Evolutionary conservation across 2,888 invertebrate species (phyloP).

Genomic region (Orchesellides sinensis): DNA sequence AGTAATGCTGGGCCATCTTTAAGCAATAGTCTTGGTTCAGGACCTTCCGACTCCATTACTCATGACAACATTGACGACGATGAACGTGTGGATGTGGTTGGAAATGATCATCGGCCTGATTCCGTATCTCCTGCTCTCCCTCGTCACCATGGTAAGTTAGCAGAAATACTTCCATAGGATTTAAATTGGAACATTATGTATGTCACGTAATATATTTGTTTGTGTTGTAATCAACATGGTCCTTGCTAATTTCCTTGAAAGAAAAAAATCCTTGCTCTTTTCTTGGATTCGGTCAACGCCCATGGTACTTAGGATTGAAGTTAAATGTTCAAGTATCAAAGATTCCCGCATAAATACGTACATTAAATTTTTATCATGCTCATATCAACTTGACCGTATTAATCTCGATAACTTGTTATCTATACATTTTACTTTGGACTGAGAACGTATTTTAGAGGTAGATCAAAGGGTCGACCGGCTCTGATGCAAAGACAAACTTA

Average conservation of each 20-base stretch:
- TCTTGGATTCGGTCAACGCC: constrained; percentile 1
- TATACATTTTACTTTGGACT: constrained; percentile 7
- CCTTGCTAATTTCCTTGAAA: constrained; percentile 6
- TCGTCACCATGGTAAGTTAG: constrained; percentile 72
- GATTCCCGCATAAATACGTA: too few species aligned
- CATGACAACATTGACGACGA: constrained; percentile 83
- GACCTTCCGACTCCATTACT: constrained; percentile 75
- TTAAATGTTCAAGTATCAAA: too few species aligned
- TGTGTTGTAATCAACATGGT: not conserved
- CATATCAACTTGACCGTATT: constrained; percentile 24
- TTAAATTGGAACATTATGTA: too few species aligned
- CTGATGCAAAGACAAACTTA: not conserved
- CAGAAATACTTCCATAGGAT: not conserved
- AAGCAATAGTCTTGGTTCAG: constrained; percentile 74
- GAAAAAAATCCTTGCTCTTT: too few species aligned
- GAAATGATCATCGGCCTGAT: constrained; percentile 81
- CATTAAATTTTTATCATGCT: not conserved
- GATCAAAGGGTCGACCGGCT: constrained; percentile 12
- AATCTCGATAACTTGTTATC: constrained; percentile 15
- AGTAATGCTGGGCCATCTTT: constrained; percentile 73
- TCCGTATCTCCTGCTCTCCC: constrained; percentile 73
- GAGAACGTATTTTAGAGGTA: not conserved
- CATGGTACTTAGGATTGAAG: not conserved
- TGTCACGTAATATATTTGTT: too few species aligned
- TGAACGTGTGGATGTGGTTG: constrained; percentile 92